Conservation (phyloP, 2,888 invertebrate species). For the Campoplex capitator region DNA sequence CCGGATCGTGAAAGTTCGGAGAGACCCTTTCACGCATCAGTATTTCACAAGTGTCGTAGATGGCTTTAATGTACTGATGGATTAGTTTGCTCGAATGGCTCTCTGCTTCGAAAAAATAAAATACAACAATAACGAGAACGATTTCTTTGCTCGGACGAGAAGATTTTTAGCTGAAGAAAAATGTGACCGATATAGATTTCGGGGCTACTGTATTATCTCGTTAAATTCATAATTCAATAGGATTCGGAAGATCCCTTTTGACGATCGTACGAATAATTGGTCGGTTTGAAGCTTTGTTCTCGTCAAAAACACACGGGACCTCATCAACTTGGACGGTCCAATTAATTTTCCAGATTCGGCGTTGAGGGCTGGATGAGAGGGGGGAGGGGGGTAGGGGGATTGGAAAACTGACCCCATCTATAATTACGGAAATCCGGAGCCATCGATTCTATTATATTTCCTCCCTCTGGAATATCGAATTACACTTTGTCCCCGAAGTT, state of each 20-base stretch:
- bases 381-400: neutral
- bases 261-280: constrained; percentile 61
- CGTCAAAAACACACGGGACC: constrained; percentile 58
- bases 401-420: constrained; percentile 67
- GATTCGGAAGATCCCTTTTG: constrained; percentile 37
- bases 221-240: constrained; percentile 58
- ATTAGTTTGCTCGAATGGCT: neutral
- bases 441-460: constrained; percentile 66
- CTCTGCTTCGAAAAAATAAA: neutral
- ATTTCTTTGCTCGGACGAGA: neutral
- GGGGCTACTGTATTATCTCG: constrained; percentile 44
- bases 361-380: neutral
- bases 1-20: constrained; percentile 10
- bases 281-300: constrained; percentile 54
- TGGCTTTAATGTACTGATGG: neutral
- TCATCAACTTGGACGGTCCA: constrained; percentile 63
- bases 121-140: neutral
- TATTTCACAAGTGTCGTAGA: constrained; percentile 21
- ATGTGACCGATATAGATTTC: neutral
- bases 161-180: neutral
- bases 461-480: constrained; percentile 71
- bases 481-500: constrained; percentile 68
- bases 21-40: constrained; percentile 1
- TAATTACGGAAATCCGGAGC: constrained; percentile 65
- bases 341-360: constrained; percentile 69